Conservation (phyloP, 2,888 invertebrate species). For the Antitype chi region DNA sequence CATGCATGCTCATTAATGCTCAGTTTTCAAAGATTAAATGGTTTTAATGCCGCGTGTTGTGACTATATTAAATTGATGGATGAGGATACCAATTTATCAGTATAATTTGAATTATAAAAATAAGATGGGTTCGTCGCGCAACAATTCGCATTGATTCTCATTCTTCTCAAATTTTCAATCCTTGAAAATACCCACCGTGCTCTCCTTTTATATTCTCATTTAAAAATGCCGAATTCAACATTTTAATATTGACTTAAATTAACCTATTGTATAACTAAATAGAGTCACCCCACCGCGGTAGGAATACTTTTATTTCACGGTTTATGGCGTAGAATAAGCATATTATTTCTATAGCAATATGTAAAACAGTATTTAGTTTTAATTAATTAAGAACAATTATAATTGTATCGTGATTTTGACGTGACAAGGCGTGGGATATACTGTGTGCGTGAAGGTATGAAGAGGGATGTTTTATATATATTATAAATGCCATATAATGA, state of each 20-base stretch:
- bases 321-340: slow-evolving; percentile 30
- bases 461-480: slow-evolving; percentile 34
- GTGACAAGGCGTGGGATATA: slow-evolving; percentile 15
- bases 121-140: no score
- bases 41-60: slow-evolving; percentile 24
- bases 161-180: neutral
- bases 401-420: slow-evolving; percentile 26
- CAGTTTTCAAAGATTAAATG: slow-evolving; percentile 21
- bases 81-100: neutral
- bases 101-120: neutral
- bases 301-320: slow-evolving; percentile 15
- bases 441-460: slow-evolving; percentile 28
- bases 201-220: neutral
- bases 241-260: slow-evolving; percentile 4
- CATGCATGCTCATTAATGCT: slow-evolving; percentile 35
- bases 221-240: neutral
- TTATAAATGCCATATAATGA: slow-evolving; percentile 64
- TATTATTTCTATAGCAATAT: slow-evolving; percentile 46
- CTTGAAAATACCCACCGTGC: slow-evolving; percentile 7
- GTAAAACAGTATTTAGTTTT: slow-evolving; percentile 62
- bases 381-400: slow-evolving; percentile 50
- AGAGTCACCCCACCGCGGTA: slow-evolving; percentile 24
- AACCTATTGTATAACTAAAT: neutral
- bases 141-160: neutral
- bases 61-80: slow-evolving; percentile 3